Base-by-base conservation (phyloP, 2,797 vertebrate genomes). In the Balearica regulorum region DNA sequence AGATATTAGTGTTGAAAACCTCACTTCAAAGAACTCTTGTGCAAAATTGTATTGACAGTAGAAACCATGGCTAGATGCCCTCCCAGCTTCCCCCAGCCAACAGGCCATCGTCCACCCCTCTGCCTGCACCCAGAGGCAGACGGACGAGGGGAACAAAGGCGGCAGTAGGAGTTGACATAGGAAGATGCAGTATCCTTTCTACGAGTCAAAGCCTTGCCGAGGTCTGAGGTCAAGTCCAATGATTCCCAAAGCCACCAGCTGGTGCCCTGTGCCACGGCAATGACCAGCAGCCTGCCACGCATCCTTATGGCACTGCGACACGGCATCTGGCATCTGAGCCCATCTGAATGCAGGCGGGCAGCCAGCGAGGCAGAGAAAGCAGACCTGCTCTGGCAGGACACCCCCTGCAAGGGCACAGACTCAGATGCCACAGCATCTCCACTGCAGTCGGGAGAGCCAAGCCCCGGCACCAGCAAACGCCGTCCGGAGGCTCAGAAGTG, bases 1-100 rank as follows among this genome's bases (percentile, higher is more conserved):
- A 96, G 97, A 96, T 94, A 97, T 75, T 96, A 94, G 91, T 95
- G 95, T 96, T 79, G 95, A 96, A 97, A 96, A 96, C 87, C 93
- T 96, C 94, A 91, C 89, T 96, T 97, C 93, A 96, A 97, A 95
- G 93, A 95, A 97, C 87, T 94, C 88, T 92, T 97, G 93, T 97
- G 96, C 95, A 97, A 97, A 97, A 94, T 84, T 88, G 89, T 96
- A 93, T 77, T 82, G 87, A 95, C 92, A 96, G 89, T 92, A 97
- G 93, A 96, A 96, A 96, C 87, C 95, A 96, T 84, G 89, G 89
- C 86, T 84, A 79, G 91, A 80, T 70, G 79, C 80, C 64, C 78
- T 75, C 76, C 86, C 83, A 73, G 83, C 87, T 94, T 93, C 79
- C 90, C 88, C 77, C 0, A 0, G 87, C 85, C 76, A 54, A 55